Evolutionary conservation across 2,797 vertebrate species (phyloP), one percentile per base, ranked within the genome.

Genomic region (Microctenopoma steveboyesi): DNA sequence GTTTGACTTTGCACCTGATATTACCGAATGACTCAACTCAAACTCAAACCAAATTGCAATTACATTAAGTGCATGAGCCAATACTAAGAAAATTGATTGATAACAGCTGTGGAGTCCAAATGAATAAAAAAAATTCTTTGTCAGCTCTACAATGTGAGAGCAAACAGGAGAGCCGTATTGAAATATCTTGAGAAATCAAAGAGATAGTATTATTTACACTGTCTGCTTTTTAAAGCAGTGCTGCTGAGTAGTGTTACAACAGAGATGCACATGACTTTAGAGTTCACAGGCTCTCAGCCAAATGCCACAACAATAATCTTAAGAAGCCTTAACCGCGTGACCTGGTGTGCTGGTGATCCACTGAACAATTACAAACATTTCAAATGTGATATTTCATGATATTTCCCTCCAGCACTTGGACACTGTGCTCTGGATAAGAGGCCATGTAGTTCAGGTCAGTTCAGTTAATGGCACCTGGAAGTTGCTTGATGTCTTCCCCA

Each of bases 91-190:
- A 69, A 39, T 0, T 40, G 64, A 39, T 0, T 40, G 64, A 64
- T 76, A 62, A 10, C 35, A 33, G 18, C 27, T 42, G 11, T 37
- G 14, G 3, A 46, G 11, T 4, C 52, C 3, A 27, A 33, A 33
- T 33, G 7, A 37, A 35, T 5, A 15, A 0, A 25, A 35, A 4
- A 15, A 22, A 11, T 51, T 39, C 0, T 8, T 3, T 5, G 39
- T 48, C 1, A 64, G 46, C 10, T 13, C 5, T 5, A 58, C 18
- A 56, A 74, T 49, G 7, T 4, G 7, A 48, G n/a, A 56, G 47
- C 37, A 82, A 64, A 71, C 15, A 58, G 18, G n/a, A 63, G 14
- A 51, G 22, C 39, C 33, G 39, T 25, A 42, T 48, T 22, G 22
- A 22, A 22, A 22, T 22, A 60, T 49, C 3, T 27, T 48, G 5